Evolutionary conservation across 2,797 vertebrate genomes (phyloP), one percentile per base, ranked within the genome.

Genomic region (Arrhamphus sclerolepis): DNA sequence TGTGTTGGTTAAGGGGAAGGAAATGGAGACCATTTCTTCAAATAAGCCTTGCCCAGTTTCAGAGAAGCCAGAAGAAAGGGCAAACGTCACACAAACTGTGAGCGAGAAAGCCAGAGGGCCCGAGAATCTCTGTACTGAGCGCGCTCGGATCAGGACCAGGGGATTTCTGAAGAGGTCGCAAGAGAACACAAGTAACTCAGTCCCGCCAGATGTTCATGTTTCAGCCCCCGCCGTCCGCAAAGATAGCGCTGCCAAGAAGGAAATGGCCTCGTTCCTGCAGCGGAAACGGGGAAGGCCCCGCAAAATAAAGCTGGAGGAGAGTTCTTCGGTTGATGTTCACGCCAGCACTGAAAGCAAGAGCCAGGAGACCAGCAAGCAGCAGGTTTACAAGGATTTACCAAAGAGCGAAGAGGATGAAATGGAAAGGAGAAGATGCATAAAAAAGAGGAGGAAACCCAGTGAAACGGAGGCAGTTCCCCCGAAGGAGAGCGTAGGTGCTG

Each of bases 231-330:
- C 0, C 9, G 5, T 13, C 13, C 0, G 0, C 8, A 19, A 5
- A 56, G 42, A 18, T 0, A 7, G 17, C 10, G 19, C 22, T 5
- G 43, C 21, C 8, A 50, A 56, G 10, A 28, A 53, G 54, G 40
- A 18, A 26, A 41, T 5, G 6, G 24, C 28, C 4, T 2, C 11
- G 3, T 1, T 1, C 4, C 6, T 2, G 17, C 84, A 58, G 20
- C 46, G n/a, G 43, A 77, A 71, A 48, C 57, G 41, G 38, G 89
- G 87, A 28, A 86, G 87, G 59, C 81, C 76, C 0, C 31, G 2
- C 10, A 89, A 82, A 64, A 59, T 2, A 13, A 53, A 5, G 1
- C 11, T 0, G 0, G 11, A 22, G 40, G 16, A 46, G 6, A 28
- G 1, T 0, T 9, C 0, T 44, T 0, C 43, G 13, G 10, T 44